Evolutionary conservation across 2,888 invertebrate genomes (phyloP).

Genomic region (Diaprepes abbreviatus): DNA sequence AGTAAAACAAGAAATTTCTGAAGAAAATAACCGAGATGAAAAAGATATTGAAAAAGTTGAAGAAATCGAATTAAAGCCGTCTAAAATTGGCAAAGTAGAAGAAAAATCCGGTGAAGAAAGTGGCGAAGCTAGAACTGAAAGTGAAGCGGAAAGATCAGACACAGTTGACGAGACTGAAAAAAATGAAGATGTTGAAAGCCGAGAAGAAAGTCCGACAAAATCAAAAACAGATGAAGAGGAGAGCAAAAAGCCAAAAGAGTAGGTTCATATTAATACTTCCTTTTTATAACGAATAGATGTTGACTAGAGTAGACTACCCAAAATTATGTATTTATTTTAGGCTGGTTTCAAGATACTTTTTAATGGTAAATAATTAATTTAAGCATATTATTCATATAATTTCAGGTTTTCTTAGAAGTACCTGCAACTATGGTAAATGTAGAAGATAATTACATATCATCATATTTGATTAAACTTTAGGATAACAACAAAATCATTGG

Average conservation of each 20-base stretch:
- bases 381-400: too few species aligned
- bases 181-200: slow-evolving; percentile 17
- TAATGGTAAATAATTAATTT: not conserved
- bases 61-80: not conserved
- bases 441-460: too few species aligned
- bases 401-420: too few species aligned
- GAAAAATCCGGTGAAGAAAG: not conserved
- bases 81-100: not conserved
- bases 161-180: not conserved
- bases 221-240: slow-evolving; percentile 18
- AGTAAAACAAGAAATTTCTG: slow-evolving; percentile 3
- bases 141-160: not conserved
- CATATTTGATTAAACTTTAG: too few species aligned
- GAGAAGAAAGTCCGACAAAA: not conserved
- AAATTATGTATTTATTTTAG: not conserved
- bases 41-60: slow-evolving; percentile 15
- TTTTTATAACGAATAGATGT: not conserved
- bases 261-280: slow-evolving; percentile 2
- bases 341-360: not conserved
- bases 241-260: slow-evolving; percentile 29
- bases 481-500: too few species aligned
- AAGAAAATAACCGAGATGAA: not conserved
- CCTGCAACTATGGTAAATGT: too few species aligned
- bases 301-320: not conserved
- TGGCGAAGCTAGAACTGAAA: not conserved